Evolutionary conservation across 2,797 vertebrate species (phyloP), one percentile per base, ranked within the genome.

Genomic region (Benthosema pterotum): DNA sequence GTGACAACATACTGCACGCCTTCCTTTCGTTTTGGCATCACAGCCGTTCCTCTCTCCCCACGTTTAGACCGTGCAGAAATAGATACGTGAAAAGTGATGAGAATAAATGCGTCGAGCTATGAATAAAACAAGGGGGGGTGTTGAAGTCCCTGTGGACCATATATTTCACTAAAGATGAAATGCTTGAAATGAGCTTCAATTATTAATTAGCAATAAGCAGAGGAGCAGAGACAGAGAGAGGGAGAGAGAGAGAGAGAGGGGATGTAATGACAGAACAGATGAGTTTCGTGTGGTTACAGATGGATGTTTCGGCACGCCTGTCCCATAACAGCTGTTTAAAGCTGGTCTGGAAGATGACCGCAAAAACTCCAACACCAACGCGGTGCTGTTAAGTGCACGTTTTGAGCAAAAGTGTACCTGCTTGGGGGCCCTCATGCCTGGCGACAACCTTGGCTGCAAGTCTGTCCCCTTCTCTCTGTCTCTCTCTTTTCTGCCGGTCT

Each of bases 141-240:
- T n/a, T n/a, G 65, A 71, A 45, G 75, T 85, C 76, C 80, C 77
- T 32, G 57, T 60, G 58, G 76, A 80, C 17, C 47, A 45, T 61
- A 72, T 83, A 79, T 71, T 75, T 78, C 84, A 67, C 54, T 17
- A 59, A 79, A 82, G 75, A 79, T 65, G 58, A 68, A 77, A 79
- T 22, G 42, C 71, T 87, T 78, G 72, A 85, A 84, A 89, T 79
- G 55, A 82, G 52, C 46, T 77, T 91, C 53, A 89, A 87, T 90
- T 86, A 87, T 88, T 88, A 83, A 90, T 87, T 57, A 57, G 69
- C 25, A 65, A 69, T 73, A 83, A 72, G 53, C 61, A 54, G 60
- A 72, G 68, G 54, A 74, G 74, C n/a, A 74, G 46, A 28, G 48
- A 51, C 11, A 22, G 42, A 69, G 16, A 50, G 28, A 43, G 15